Evolutionary conservation across 2,888 invertebrate genomes (phyloP).

Genomic region (Phyto melanocephala): DNA sequence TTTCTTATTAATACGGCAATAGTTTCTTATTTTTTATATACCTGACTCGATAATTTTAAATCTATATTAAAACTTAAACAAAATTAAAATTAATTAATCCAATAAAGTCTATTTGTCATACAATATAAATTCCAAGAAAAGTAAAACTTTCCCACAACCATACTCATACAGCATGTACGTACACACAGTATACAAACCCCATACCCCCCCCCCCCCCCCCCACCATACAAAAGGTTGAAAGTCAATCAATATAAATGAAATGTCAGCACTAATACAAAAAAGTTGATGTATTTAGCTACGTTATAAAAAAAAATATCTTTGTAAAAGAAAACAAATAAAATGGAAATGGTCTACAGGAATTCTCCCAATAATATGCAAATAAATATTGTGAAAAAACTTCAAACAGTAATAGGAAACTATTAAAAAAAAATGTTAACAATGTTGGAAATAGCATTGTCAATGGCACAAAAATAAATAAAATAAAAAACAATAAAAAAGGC

Average conservation of each 20-base stretch:
- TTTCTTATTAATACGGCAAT: too few species aligned
- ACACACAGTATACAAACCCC: background rate
- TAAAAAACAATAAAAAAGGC: background rate
- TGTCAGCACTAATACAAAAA: constrained; percentile 35
- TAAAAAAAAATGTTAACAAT: constrained; percentile 4
- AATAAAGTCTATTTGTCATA: constrained; percentile 5
- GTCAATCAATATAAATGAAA: constrained; percentile 47
- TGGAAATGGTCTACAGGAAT: background rate
- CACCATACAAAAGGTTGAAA: constrained; percentile 22
- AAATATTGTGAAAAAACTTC: constrained; percentile 25
- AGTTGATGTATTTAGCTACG: background rate
- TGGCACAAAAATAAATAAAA: constrained; percentile 12
- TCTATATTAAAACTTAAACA: background rate
- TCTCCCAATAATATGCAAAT: constrained; percentile 16
- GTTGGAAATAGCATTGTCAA: background rate
- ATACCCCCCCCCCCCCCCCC: too few species aligned
- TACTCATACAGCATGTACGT: background rate
- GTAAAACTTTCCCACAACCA: background rate
- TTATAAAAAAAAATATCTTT: background rate
- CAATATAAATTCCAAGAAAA: background rate
- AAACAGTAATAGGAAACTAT: constrained; percentile 7
- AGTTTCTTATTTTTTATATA: background rate
- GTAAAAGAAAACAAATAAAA: background rate
- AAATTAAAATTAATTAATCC: constrained; percentile 37
- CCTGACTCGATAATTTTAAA: background rate